phyloP scores from a whole-genome alignment of 2,888 invertebrate species.

The Entomobrya multifasciata region DNA sequence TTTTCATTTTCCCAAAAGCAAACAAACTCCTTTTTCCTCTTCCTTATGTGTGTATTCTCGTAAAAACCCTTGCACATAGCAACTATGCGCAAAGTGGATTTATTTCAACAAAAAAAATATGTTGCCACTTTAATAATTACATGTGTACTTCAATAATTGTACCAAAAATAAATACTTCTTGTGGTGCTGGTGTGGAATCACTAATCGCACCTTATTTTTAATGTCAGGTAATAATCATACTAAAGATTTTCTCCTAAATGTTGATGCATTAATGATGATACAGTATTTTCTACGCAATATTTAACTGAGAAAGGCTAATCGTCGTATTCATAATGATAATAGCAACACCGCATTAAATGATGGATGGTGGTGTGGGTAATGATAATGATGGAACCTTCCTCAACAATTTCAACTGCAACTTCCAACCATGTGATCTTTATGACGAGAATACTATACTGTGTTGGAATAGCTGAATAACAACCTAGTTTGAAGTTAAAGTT shows the following conservation, averaged over 20 bases:
- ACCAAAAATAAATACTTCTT: conserved; percentile 11
- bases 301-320: neutral
- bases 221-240: conserved; percentile 52
- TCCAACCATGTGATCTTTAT: neutral
- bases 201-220: conserved; percentile 49
- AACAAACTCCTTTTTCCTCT: neutral
- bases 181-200: conserved; percentile 10
- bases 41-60: no score
- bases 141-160: neutral
- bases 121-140: neutral
- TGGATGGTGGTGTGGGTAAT: neutral
- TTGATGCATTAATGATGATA: conserved; percentile 12
- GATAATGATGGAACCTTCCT: conserved; percentile 53
- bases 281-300: neutral
- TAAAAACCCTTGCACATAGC: neutral
- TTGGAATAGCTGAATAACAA: no score
- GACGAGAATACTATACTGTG: neutral
- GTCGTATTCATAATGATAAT: conserved; percentile 23
- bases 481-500: conserved; percentile 6
- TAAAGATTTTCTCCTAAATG: conserved; percentile 2
- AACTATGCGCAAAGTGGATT: neutral
- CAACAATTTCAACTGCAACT: conserved; percentile 46
- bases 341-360: neutral
- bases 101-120: neutral
- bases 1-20: conserved; percentile 3